phyloP scores from a whole-genome alignment of 2,888 invertebrate species.

The Glyphotaelius pellucidus region DNA sequence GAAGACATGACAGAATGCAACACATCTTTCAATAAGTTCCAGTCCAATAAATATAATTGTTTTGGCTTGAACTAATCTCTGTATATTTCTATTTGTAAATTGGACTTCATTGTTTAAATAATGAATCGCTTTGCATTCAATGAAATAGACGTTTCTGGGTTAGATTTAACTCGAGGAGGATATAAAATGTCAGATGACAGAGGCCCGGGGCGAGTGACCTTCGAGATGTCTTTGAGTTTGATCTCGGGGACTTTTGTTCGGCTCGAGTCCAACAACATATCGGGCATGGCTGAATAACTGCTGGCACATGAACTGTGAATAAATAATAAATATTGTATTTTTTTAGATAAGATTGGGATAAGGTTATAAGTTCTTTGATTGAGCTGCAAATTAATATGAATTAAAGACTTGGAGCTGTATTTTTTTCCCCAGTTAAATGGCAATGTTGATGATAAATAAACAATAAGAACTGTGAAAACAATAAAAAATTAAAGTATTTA shows the following conservation, averaged over 20 bases:
- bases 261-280: background rate
- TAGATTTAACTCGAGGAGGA: background rate
- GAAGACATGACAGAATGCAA: background rate
- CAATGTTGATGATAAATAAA: too few relatives aligned
- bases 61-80: background rate
- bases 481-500: too few relatives aligned
- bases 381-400: too few relatives aligned
- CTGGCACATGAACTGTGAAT: background rate
- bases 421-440: too few relatives aligned
- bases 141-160: background rate
- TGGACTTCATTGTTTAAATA: too few relatives aligned
- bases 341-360: too few relatives aligned
- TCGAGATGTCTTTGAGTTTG: slow-evolving; percentile 4
- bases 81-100: too few relatives aligned
- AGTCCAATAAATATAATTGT: background rate
- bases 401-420: too few relatives aligned
- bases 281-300: background rate
- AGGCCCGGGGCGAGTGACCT: background rate
- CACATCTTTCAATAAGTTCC: background rate
- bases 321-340: too few relatives aligned
- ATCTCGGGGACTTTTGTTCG: slow-evolving; percentile 32
- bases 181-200: background rate
- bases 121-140: background rate
- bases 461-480: too few relatives aligned
- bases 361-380: too few relatives aligned